A percentile compares a stretch with the other conserved stretches of the same genome.
phyloP scores from a whole-genome alignment of 2,797 vertebrate genomes.

The Sebastolobus alascanus region DNA sequence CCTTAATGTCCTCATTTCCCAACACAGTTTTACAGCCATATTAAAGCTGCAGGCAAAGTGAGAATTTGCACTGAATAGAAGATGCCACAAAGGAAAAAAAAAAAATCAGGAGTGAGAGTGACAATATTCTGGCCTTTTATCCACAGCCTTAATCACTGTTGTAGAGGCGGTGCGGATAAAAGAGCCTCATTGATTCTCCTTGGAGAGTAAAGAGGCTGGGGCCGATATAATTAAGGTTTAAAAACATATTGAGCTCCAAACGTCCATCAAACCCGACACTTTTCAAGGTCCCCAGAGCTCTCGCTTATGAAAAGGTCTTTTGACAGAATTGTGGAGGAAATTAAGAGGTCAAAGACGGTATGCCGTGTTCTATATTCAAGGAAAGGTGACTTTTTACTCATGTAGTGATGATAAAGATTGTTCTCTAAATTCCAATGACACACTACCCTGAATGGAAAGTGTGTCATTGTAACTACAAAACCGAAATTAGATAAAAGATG shows the following conservation, averaged over 20 bases:
- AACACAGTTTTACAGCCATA: constrained; percentile 30
- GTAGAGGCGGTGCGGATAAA: constrained; percentile 63
- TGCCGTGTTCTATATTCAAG: constrained; percentile 41
- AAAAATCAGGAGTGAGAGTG: constrained; percentile 37
- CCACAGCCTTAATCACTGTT: constrained; percentile 65
- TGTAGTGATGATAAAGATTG: constrained; percentile 4
- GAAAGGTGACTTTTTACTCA: constrained; percentile 39
- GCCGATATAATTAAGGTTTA: constrained; percentile 76
- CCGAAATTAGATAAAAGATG: constrained; percentile 17
- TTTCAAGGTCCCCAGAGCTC: constrained; percentile 68
- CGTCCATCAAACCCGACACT: constrained; percentile 65
- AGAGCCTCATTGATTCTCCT: constrained; percentile 74
- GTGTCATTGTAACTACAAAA: constrained; percentile 4
- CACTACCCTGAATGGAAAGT: constrained; percentile 23
- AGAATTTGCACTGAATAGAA: constrained; percentile 43
- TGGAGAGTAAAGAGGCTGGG: constrained; percentile 67
- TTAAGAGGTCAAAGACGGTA: constrained; percentile 47
- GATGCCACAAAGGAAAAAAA: constrained; percentile 22
- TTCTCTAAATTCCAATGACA: constrained; percentile 36
- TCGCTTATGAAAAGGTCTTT: constrained; percentile 59
- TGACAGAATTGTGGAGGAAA: constrained; percentile 52
- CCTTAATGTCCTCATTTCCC: constrained; percentile 43
- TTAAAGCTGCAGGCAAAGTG: constrained; percentile 33
- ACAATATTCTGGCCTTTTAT: constrained; percentile 69
- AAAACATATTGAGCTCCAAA: constrained; percentile 72